These are phyloP conservation scores for Lagorchestes hirsutus DNA, from an alignment of 2,797 vertebrate species.

Conservation along the genomic window DNA sequence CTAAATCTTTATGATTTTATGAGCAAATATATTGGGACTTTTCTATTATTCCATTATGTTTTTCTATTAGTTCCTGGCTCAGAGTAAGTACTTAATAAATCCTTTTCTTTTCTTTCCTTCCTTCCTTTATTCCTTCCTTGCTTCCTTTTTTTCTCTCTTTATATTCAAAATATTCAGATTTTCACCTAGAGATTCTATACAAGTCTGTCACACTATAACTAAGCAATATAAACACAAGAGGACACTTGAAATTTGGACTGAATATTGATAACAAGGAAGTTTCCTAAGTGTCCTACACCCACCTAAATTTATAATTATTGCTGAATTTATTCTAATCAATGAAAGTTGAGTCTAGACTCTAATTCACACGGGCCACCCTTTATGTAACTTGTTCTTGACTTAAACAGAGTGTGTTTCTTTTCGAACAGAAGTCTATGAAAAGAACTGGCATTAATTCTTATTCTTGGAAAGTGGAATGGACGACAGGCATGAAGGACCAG, in stretches of 20 bases:
- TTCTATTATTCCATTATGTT: background rate
- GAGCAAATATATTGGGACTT: background rate
- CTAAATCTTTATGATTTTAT: background rate
- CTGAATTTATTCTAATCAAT: background rate
- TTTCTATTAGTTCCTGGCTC: background rate
- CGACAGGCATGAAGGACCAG: background rate
- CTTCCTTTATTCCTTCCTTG: rapidly evolving
- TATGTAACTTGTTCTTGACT: background rate
- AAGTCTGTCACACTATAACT: background rate
- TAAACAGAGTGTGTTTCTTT: background rate
- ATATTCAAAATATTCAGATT: background rate
- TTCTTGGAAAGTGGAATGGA: background rate
- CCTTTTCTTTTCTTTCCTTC: background rate
- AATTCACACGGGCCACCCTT: background rate
- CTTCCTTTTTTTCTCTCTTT: background rate
- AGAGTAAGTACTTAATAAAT: background rate
- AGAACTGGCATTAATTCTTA: background rate
- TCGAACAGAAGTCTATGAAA: background rate
- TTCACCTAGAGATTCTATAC: background rate
- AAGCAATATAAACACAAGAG: background rate
- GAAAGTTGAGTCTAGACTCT: background rate
- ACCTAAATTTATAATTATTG: background rate
- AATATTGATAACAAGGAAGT: background rate
- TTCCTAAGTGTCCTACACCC: background rate
- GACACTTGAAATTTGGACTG: background rate